phyloP scores from a whole-genome alignment of 2,797 vertebrate species.

The Pangasius sanitwongsei region DNA sequence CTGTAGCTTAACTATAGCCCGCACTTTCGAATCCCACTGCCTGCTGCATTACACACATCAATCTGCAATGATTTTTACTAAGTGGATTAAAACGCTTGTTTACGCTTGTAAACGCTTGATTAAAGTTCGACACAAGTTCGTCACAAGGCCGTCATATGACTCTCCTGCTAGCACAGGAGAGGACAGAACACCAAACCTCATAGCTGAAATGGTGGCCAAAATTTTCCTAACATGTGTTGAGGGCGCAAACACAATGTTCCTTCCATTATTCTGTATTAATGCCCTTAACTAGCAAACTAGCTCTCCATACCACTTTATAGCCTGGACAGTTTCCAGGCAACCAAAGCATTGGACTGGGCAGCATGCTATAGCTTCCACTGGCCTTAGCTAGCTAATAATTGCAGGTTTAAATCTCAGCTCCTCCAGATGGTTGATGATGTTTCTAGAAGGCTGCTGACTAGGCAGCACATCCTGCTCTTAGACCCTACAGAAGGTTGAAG shows the following conservation, averaged over 20 bases:
- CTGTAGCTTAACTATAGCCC: neutral
- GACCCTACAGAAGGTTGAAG: constrained; percentile 13
- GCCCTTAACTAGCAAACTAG: neutral
- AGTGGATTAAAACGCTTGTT: neutral
- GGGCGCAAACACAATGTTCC: neutral
- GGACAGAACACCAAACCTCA: neutral
- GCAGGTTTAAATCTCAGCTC: neutral
- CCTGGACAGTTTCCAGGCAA: neutral
- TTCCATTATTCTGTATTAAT: neutral
- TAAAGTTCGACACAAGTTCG: neutral
- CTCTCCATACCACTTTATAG: neutral
- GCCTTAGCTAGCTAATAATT: neutral
- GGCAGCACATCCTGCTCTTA: constrained; percentile 21
- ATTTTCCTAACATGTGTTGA: neutral
- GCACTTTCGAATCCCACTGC: neutral
- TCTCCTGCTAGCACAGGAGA: neutral
- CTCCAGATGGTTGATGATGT: constrained; percentile 22
- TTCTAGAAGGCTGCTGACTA: constrained; percentile 32
- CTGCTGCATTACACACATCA: neutral
- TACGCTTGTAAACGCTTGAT: no score
- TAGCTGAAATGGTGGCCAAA: neutral
- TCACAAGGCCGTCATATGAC: neutral
- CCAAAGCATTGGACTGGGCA: neutral
- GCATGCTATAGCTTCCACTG: neutral
- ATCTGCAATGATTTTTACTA: neutral